Evolutionary conservation across 1,140 invertebrate species (phyloP), one percentile per base, ranked within the genome.

Genomic region (Drosophila hydei): DNA sequence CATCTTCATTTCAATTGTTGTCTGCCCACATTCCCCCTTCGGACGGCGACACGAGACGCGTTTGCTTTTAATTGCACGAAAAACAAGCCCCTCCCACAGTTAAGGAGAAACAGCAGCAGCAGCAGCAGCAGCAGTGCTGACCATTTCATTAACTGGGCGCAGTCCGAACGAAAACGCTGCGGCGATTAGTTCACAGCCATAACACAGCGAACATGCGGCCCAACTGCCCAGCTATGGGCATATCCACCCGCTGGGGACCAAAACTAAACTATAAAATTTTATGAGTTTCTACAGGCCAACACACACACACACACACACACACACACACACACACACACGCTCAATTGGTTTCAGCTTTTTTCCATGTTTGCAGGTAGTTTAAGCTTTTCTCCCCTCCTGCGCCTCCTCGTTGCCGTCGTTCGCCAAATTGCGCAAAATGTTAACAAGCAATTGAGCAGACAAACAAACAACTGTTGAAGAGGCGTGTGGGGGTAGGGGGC

Each of bases 391-490:
- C 27, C 18, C 55, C 23, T 45, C 27, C 25, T 6, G 14, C 42
- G 30, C 25, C 8, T 12, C 16, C 60, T 5, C 21, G 19, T 50
- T 18, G 45, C 18, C 52, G 55, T 51, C 65, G 54, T 51, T 80
- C 47, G 67, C 80, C 75, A 88, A 88, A 88, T 88, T 88, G 83
- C 84, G 69, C 75, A 88, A 87, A 88, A 88, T 88, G 83, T 88
- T 88, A 88, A 88, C 83, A 88, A 88, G 83, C 84, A 88, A 88
- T 88, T 88, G 83, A 88, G 83, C 83, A 88, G 75, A 89, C 83
- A 83, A 88, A 84, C 83, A 88, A 88, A 88, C 84, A 83, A 83
- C 72, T 83, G 75, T 88, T 75, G 61, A 56, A 27, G 33, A 36
- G 59, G 36, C 21, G 45, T n/a, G n/a, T n/a, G 16, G 9, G n/a